phyloP scores from a whole-genome alignment of 2,888 invertebrate genomes.

The Lingula anatina region DNA sequence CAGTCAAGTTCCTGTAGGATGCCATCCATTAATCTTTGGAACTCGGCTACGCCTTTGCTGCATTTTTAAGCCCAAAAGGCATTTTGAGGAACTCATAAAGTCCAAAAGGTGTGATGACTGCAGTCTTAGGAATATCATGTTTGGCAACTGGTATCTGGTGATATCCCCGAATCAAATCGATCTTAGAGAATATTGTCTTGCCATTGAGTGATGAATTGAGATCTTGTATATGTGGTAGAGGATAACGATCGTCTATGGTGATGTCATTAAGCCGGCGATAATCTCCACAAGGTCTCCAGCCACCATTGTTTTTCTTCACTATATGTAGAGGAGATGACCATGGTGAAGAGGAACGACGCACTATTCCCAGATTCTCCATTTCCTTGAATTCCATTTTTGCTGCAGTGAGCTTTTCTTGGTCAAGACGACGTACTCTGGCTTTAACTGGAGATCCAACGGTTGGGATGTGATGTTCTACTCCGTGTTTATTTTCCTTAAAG shows the following conservation, averaged over 20 bases:
- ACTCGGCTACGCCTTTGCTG: no score
- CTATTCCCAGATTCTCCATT: conserved; percentile 41
- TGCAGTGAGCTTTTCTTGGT: conserved; percentile 27
- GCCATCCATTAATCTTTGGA: no score
- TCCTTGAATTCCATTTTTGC: conserved; percentile 27
- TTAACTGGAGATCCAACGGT: conserved; percentile 37
- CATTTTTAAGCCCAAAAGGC: no score
- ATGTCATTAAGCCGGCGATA: conserved; percentile 6
- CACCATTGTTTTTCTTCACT: conserved; percentile 20
- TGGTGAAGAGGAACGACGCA: conserved; percentile 46
- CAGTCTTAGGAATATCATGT: conserved; percentile 10
- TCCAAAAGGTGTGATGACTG: conserved; percentile 12
- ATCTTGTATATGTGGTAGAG: conserved; percentile 12
- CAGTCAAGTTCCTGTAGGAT: no score
- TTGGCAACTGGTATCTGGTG: conserved; percentile 11
- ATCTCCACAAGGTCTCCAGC: no score
- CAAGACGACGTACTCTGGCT: conserved; percentile 31
- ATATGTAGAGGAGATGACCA: conserved; percentile 50
- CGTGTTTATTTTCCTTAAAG: no score
- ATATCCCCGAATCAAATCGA: conserved; percentile 12
- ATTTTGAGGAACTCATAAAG: no score
- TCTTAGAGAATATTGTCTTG: conserved; percentile 13
- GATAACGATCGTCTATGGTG: conserved; percentile 9
- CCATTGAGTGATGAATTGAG: conserved; percentile 9
- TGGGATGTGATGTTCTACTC: no score